phyloP scores from a whole-genome alignment of 2,113 vertebrate species.

The Henicopernis longicauda region DNA sequence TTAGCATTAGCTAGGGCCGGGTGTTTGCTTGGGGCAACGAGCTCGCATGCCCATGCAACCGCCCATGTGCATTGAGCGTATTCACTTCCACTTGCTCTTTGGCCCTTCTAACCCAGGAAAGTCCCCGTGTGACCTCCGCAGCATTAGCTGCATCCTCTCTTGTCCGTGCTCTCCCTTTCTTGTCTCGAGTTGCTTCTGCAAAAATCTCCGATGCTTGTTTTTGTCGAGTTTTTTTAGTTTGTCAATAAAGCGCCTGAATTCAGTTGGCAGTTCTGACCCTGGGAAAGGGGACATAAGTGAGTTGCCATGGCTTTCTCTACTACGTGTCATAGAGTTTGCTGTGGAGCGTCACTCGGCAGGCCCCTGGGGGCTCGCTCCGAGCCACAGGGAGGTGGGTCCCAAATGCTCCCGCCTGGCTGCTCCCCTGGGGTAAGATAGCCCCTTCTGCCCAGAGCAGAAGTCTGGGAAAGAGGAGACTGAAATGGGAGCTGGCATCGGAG shows the following conservation, averaged over 20 bases:
- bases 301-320: neutral
- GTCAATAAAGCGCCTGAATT: neutral
- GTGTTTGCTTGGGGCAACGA: neutral
- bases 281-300: neutral
- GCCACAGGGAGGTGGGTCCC: neutral
- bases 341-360: neutral
- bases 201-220: neutral
- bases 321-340: neutral
- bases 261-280: neutral
- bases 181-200: neutral
- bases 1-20: neutral
- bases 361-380: fast-evolving
- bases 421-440: neutral
- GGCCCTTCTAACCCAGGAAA: neutral
- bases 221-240: neutral
- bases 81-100: neutral
- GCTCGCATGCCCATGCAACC: fast-evolving
- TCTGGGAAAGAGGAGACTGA: neutral
- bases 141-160: neutral
- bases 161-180: neutral
- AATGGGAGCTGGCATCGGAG: neutral
- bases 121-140: neutral
- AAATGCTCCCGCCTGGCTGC: neutral
- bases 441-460: neutral
- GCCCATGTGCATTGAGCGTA: fast-evolving